Evolutionary conservation across 2,888 invertebrate genomes (phyloP).

Genomic region (Aporophyla nigra): DNA sequence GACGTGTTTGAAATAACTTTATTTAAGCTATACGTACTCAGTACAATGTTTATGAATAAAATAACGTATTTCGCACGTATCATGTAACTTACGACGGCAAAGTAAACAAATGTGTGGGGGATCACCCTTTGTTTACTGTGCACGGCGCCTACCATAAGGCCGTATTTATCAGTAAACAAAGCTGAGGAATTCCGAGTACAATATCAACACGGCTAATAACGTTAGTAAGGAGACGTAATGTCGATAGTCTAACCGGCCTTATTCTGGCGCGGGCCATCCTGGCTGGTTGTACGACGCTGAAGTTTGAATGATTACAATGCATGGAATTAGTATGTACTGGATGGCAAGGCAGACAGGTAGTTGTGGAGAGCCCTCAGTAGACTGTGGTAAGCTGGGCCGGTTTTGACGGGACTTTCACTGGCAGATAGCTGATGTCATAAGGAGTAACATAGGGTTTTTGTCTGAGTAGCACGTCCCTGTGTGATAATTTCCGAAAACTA

Average conservation of each 20-base stretch:
- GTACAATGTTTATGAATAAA: constrained; percentile 37
- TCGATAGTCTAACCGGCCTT: constrained; percentile 16
- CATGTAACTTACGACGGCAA: constrained; percentile 43
- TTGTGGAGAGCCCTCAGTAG: too few species aligned
- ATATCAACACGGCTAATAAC: constrained; percentile 33
- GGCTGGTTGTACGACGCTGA: not conserved
- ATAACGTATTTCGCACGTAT: constrained; percentile 45
- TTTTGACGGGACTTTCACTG: too few species aligned
- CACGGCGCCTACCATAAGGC: constrained; percentile 36
- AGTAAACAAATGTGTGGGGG: constrained; percentile 42
- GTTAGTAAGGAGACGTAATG: constrained; percentile 27
- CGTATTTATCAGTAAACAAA: constrained; percentile 44
- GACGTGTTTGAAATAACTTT: constrained; percentile 27
- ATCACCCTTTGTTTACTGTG: constrained; percentile 52
- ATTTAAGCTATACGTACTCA: constrained; percentile 10
- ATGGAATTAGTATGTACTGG: constrained; percentile 8
- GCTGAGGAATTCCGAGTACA: constrained; percentile 42
- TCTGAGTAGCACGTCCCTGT: too few species aligned
- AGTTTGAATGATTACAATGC: not conserved
- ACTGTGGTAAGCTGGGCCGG: too few species aligned
- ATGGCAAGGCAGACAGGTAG: too few species aligned
- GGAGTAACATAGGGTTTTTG: too few species aligned
- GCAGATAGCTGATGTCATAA: too few species aligned
- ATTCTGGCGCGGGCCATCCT: not conserved
- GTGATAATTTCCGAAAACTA: too few species aligned